phyloP scores from a whole-genome alignment of 2,797 vertebrate genomes.

The Columba guinea region DNA sequence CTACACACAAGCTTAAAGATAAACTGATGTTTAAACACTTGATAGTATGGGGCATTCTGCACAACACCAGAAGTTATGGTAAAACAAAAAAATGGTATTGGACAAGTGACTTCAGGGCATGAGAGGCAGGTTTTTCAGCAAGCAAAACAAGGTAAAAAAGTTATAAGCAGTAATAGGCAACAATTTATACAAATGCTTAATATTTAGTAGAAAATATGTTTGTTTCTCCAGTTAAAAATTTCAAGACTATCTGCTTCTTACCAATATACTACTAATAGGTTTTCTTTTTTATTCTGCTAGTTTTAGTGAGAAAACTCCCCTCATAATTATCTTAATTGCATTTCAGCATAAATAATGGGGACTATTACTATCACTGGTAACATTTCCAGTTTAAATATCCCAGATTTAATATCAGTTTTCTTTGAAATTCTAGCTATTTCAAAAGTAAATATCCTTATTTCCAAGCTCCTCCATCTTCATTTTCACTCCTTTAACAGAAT shows the following conservation, averaged over 20 bases:
- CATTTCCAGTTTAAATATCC: slow-evolving; percentile 13
- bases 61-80: neutral
- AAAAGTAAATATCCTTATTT: slow-evolving; percentile 38
- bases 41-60: neutral
- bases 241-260: neutral
- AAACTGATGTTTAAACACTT: neutral
- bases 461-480: slow-evolving; percentile 30
- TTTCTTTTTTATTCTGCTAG: neutral
- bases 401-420: slow-evolving; percentile 21
- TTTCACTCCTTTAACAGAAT: slow-evolving; percentile 11
- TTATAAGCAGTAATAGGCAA: neutral
- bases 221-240: neutral
- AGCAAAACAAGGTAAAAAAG: neutral
- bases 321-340: slow-evolving; percentile 71
- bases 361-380: slow-evolving; percentile 21
- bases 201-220: neutral
- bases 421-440: slow-evolving; percentile 22
- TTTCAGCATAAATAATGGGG: slow-evolving; percentile 66
- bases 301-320: slow-evolving; percentile 58
- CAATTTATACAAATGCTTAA: neutral
- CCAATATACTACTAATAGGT: neutral
- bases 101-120: neutral
- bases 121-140: neutral
- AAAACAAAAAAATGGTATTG: neutral
- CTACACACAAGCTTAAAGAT: neutral